Conservation (phyloP, 2,888 invertebrate genomes). For the Leptinotarsa haldemani region DNA sequence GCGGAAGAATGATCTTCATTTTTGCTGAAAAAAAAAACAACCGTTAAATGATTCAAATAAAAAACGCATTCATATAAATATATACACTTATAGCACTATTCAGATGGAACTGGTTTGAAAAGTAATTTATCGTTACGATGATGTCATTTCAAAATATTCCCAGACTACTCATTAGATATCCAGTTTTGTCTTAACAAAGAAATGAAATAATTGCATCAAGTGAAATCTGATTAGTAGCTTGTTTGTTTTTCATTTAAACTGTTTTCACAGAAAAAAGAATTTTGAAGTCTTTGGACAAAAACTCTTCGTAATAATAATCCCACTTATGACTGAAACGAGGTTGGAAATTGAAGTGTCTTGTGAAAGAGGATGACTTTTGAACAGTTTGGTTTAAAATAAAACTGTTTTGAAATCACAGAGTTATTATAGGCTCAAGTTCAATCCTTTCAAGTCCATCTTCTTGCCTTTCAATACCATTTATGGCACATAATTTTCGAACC, state of each 20-base stretch:
- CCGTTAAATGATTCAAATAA: not conserved
- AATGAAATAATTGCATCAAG: not conserved
- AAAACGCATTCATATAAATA: not conserved
- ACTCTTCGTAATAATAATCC: too few species aligned
- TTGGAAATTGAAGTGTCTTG: too few species aligned
- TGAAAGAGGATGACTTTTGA: too few species aligned
- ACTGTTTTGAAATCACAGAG: too few species aligned
- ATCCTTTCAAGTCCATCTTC: too few species aligned
- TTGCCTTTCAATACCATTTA: too few species aligned
- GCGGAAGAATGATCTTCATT: constrained; percentile 93
- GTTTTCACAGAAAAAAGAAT: too few species aligned
- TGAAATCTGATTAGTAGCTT: not conserved
- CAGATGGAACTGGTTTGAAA: constrained; percentile 8
- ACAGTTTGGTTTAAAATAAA: too few species aligned
- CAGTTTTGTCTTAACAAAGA: not conserved
- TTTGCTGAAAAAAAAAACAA: constrained; percentile 79
- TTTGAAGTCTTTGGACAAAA: too few species aligned
- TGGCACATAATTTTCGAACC: too few species aligned
- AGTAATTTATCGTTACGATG: not conserved
- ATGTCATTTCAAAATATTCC: constrained; percentile 2
- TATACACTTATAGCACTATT: not conserved
- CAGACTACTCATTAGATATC: not conserved
- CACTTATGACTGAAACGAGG: too few species aligned
- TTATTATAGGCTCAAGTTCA: too few species aligned
- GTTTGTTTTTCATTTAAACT: not conserved